phyloP scores from a whole-genome alignment of 2,797 vertebrate species.

The Botia kubotai region DNA sequence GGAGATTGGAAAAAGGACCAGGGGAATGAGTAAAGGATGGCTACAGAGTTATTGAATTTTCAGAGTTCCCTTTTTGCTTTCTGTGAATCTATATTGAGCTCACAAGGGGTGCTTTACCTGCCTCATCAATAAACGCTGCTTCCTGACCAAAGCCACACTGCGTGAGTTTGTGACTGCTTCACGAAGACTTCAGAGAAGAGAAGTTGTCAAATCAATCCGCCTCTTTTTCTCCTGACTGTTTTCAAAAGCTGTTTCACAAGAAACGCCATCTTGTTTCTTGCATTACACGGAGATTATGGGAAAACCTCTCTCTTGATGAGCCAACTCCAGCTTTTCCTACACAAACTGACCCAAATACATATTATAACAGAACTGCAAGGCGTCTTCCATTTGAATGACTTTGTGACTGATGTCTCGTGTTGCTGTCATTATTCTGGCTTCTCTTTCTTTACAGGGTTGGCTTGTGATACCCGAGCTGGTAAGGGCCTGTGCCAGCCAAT shows the following conservation, averaged over 20 bases:
- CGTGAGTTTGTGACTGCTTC: conserved; percentile 5
- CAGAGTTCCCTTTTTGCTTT: conserved; percentile 6
- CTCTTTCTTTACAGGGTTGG: neutral
- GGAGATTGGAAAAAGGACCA: conserved; percentile 37
- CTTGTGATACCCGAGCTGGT: conserved; percentile 16
- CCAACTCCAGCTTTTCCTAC: conserved; percentile 39
- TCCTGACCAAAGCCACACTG: neutral
- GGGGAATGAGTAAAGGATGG: neutral
- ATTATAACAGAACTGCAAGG: conserved; percentile 44
- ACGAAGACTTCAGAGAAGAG: neutral
- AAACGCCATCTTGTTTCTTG: conserved; percentile 38
- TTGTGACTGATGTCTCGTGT: conserved; percentile 20
- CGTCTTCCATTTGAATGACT: conserved; percentile 47
- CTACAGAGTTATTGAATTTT: conserved; percentile 14
- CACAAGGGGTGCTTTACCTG: neutral
- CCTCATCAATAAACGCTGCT: conserved; percentile 1
- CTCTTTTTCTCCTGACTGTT: neutral
- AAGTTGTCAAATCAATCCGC: conserved; percentile 6
- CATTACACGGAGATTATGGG: conserved; percentile 36
- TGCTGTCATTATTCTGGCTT: conserved; percentile 3
- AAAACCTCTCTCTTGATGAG: conserved; percentile 44
- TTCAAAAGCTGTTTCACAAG: conserved; percentile 27
- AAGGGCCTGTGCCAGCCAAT: conserved; percentile 6
- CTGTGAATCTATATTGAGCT: neutral
- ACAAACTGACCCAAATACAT: conserved; percentile 63